Base-by-base conservation (phyloP, 2,888 invertebrate genomes). In the Dorcus parallelipipedus region DNA sequence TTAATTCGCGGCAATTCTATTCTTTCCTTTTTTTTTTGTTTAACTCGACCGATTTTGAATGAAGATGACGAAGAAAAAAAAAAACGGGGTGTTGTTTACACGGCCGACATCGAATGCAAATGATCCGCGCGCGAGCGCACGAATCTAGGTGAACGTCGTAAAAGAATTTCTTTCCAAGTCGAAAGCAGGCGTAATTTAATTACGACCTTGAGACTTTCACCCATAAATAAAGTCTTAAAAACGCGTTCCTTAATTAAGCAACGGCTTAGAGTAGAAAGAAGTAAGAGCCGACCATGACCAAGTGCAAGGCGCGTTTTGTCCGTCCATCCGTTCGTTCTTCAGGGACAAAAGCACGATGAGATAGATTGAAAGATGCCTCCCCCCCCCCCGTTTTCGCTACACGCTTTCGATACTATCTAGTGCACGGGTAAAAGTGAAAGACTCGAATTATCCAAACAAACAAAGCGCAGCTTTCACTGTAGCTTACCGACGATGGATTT, bases 391-490 rank as follows among this genome's bases (percentile, higher is more conserved):
- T 67, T 66, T 65, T 63, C 66, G 61, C 65, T 66, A 62, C 62
- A 71, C 69, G 69, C 70, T 70, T 71, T 70, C 67, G 60, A 65
- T 68, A 64, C 65, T 69, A 72, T 71, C 70, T 72, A 66, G 70
- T 62, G 66, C 71, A 68, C 59, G 55, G 60, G 68, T 71, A 72
- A 73, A 73, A 73, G 73, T 73, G 73, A 73, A 73, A 73, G 70
- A 72, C 57, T 55, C 55, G 60, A 60, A 64, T 64, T 65, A 67
- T 53, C 59, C 41, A 64, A 62, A 65, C 64, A 65, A 67, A 68
- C 69, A 69, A 68, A 67, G 64, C 64, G 48, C 60, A 61, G 69
- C 71, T 71, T 71, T 71, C 71, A 71, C 70, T 70, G 54, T 48
- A 56, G 50, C 54, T 43, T 40, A 52, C 52, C 33, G 14, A 38